phyloP scores from a whole-genome alignment of 1,140 invertebrate species.

The Bombus sibiricus region DNA sequence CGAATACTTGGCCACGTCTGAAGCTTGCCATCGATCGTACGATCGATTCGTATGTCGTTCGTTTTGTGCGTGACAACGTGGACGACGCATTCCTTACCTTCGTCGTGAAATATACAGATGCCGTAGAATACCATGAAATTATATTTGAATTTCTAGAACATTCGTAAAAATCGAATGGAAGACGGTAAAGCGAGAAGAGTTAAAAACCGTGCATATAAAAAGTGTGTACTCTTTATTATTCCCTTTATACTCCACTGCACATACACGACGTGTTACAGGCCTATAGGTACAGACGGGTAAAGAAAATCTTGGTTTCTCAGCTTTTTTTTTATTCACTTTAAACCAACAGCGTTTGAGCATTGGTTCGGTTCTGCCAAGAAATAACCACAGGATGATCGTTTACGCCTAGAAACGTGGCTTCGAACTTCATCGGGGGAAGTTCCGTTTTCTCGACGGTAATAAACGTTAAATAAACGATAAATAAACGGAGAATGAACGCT shows the following conservation, averaged over 20 bases:
- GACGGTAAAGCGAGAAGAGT: slow-evolving; percentile 17
- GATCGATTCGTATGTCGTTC: too few species aligned
- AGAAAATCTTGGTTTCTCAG: slow-evolving; percentile 62
- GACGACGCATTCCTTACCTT: too few species aligned
- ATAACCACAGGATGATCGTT: slow-evolving; percentile 59
- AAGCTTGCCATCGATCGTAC: too few species aligned
- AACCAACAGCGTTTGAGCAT: slow-evolving; percentile 72
- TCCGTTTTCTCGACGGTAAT: not conserved
- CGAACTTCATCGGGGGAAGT: not conserved
- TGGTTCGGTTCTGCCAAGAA: slow-evolving; percentile 67
- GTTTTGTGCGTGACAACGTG: too few species aligned
- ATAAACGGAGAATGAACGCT: not conserved
- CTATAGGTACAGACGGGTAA: slow-evolving; percentile 70
- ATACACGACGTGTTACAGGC: slow-evolving; percentile 65
- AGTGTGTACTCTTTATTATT: slow-evolving; percentile 69
- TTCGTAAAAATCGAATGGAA: too few species aligned
- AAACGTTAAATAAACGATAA: not conserved
- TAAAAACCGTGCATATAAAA: slow-evolving; percentile 67
- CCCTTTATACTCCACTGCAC: slow-evolving; percentile 63
- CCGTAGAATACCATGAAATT: too few species aligned
- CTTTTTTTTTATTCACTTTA: slow-evolving; percentile 65
- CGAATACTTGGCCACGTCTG: too few species aligned
- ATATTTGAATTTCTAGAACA: too few species aligned
- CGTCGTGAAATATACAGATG: too few species aligned
- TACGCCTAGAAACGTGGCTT: slow-evolving; percentile 26